Conservation (phyloP, 1,140 invertebrate species). For the Thereuonema tuberculata region DNA sequence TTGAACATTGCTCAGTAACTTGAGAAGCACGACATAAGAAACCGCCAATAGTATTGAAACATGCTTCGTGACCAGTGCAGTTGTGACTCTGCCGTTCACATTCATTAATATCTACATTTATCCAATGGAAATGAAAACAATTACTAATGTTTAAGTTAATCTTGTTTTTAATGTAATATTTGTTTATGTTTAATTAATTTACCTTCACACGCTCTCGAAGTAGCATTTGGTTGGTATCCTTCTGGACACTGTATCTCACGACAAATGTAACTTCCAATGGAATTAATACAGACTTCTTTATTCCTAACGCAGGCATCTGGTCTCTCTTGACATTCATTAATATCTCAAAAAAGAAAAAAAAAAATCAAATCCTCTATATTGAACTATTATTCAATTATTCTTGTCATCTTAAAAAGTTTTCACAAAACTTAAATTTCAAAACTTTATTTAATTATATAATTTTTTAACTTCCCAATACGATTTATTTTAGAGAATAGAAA, state of each 20-base stretch:
- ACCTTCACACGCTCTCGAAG: constrained; percentile 5
- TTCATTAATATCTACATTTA: constrained; percentile 64
- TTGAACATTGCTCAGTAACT: too few species aligned
- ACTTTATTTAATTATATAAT: too few species aligned
- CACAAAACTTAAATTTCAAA: too few species aligned
- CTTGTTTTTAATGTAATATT: too few species aligned
- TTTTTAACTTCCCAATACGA: too few species aligned
- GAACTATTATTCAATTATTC: too few species aligned
- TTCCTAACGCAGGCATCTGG: constrained; percentile 27
- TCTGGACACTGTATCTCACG: background rate
- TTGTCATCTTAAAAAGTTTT: too few species aligned
- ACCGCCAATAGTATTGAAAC: constrained; percentile 51
- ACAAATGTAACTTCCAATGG: constrained; percentile 33
- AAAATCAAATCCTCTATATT: background rate
- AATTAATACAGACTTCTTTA: constrained; percentile 29
- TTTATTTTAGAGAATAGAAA: background rate
- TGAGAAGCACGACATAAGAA: too few species aligned
- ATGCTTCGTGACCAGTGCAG: constrained; percentile 48
- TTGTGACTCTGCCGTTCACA: constrained; percentile 43
- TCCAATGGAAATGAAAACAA: too few species aligned
- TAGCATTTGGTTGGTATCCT: background rate
- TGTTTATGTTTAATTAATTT: too few species aligned
- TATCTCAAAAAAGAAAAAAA: constrained; percentile 22
- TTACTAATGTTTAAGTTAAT: too few species aligned
- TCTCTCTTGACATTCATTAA: constrained; percentile 30